phyloP scores from a whole-genome alignment of 1,140 invertebrate genomes.

The Ceratitis capitata region DNA sequence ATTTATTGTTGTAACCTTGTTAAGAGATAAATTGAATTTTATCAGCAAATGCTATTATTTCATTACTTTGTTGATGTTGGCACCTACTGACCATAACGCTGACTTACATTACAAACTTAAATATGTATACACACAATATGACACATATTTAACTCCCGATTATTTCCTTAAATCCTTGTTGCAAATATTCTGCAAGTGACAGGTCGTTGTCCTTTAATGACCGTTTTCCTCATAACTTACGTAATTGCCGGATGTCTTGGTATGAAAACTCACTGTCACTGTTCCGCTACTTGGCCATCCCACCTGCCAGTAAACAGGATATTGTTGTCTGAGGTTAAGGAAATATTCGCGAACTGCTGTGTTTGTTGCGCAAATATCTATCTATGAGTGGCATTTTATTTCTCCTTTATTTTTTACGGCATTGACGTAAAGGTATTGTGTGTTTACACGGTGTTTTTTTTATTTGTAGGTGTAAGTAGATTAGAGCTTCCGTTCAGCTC shows the following conservation, averaged over 20 bases:
- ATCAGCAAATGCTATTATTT: not conserved
- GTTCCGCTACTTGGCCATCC: not conserved
- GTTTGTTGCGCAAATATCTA: not conserved
- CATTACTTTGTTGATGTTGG: not conserved
- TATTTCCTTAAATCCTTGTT: not conserved
- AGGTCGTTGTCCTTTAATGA: not conserved
- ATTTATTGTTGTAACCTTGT: not conserved
- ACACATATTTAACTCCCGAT: not conserved
- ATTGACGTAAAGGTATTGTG: not conserved
- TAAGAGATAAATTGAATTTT: not conserved
- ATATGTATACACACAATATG: no score
- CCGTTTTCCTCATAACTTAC: not conserved
- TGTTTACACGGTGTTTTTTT: not conserved
- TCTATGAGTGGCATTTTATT: not conserved
- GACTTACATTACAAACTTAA: not conserved
- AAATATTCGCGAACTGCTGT: not conserved
- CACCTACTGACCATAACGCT: not conserved
- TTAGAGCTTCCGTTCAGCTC: not conserved
- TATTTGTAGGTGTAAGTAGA: not conserved
- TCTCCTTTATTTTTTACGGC: no score
- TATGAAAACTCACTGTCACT: not conserved
- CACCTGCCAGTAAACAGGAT: not conserved
- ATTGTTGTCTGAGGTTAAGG: constrained; percentile 25
- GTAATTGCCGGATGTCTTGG: not conserved
- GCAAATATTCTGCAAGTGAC: not conserved